A percentile compares a stretch with the other conserved stretches of the same genome.
Conservation (phyloP, 2,888 invertebrate species). For the Nemapogon koenigi region DNA sequence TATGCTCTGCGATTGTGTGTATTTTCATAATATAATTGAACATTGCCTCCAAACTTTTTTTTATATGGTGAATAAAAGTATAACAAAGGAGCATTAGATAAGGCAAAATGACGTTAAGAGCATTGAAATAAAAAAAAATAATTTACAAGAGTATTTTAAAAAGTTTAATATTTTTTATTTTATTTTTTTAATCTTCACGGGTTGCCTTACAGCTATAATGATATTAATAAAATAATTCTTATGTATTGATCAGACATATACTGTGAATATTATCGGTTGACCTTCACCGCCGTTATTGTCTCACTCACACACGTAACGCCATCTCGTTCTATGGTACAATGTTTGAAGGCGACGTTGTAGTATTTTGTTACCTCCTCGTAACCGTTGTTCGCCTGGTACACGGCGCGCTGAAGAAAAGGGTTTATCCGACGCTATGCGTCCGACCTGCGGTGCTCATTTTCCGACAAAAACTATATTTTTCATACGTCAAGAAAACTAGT, state of each 20-base stretch:
- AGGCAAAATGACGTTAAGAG: no score
- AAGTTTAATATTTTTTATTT: no score
- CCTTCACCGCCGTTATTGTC: constrained; percentile 45
- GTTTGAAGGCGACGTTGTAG: constrained; percentile 22
- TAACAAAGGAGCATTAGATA: no score
- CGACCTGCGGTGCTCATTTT: constrained; percentile 51
- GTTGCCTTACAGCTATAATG: no score
- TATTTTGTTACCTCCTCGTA: constrained; percentile 41
- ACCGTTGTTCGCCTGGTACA: constrained; percentile 55
- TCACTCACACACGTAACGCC: constrained; percentile 33
- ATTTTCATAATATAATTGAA: no score
- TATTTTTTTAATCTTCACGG: no score
- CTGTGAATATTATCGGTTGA: constrained; percentile 50
- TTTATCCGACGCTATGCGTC: constrained; percentile 61
- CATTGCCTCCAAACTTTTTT: no score
- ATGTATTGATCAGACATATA: constrained; percentile 21
- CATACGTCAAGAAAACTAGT: not conserved
- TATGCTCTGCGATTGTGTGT: no score
- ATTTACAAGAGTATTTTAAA: no score
- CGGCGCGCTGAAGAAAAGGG: constrained; percentile 66
- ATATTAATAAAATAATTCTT: not conserved
- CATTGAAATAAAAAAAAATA: no score
- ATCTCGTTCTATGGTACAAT: constrained; percentile 37
- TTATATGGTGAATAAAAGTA: no score
- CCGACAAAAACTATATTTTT: constrained; percentile 28